Base-by-base conservation (phyloP, 2,888 invertebrate species). In the Sinodicranocentrus sp. region DNA sequence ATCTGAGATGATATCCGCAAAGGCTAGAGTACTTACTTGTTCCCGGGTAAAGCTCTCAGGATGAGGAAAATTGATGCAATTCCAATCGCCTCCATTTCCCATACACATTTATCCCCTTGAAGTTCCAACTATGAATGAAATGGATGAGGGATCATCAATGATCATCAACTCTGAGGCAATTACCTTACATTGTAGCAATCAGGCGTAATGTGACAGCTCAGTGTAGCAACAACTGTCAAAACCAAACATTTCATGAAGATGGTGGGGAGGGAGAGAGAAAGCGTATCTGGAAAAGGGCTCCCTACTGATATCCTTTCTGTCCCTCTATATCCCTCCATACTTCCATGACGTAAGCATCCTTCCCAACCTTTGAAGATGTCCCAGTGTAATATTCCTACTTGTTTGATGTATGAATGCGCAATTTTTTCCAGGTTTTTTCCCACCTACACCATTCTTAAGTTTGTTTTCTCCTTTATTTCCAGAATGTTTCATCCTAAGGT, bases 201-300 rank as follows among this genome's bases (percentile, higher is more conserved):
- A 76, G 39, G 54, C 76, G 39, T 65, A 67, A 76, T 76, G 76
- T 76, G 76, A 76, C 76, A 65, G 76, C 54, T 67, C 67, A 65
- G 76, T 76, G 54, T 76, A 76, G 65, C 76, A 76, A 67, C 76
- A 76, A 76, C 76, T 76, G 76, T 76, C 76, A 76, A 43, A 76
- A 76, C 76, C 76, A 76, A 76, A 54, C 76, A 76, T 67, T 76
- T 54, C 54, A 54, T 19, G 23, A 19, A 17, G 52, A 52, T 44
- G 33, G 10, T 33, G 33, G 10, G 33, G 10, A 33, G 19, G 52
- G 8, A 19, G 52, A 19, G 33, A 33, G 10, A 17, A 39, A 48
- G 43, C 67, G 25, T 76, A 28, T 54, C 54, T 39, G 21, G 26
- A 44, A 72, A 72, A 65, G 63, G 33, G 33, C 54, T 65, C 54